These are phyloP conservation scores for Tenthredo mesomela DNA, from an alignment of 2,888 invertebrate species.

Conservation along the genomic window DNA sequence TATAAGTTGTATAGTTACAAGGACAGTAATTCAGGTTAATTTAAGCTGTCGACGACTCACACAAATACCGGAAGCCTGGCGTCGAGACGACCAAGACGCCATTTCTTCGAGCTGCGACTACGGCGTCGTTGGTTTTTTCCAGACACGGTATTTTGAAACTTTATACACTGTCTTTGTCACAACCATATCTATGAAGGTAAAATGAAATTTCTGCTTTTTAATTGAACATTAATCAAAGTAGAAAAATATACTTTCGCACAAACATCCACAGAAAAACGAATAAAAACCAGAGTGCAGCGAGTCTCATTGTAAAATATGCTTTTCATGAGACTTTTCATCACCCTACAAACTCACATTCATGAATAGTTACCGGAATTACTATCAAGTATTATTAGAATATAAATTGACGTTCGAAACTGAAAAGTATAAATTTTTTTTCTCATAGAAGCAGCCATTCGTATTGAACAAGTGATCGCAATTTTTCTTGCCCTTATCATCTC, in stretches of 20 bases:
- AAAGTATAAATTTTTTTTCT: too few species aligned
- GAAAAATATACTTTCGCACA: not conserved
- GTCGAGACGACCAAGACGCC: slow-evolving; percentile 57
- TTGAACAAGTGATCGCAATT: too few species aligned
- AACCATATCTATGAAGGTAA: slow-evolving; percentile 62
- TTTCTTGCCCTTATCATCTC: too few species aligned
- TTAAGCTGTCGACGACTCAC: slow-evolving; percentile 55
- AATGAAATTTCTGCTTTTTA: slow-evolving; percentile 3
- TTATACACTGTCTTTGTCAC: slow-evolving; percentile 61
- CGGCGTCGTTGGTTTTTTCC: slow-evolving; percentile 28
- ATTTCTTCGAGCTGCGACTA: slow-evolving; percentile 49
- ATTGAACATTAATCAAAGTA: not conserved
- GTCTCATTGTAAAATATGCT: not conserved
- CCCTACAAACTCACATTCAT: too few species aligned
- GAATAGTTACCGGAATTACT: too few species aligned
- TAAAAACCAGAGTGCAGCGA: not conserved
- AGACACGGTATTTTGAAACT: not conserved
- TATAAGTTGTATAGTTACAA: slow-evolving; percentile 36
- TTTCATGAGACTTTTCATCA: too few species aligned
- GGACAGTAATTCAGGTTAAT: slow-evolving; percentile 46
- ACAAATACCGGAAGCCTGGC: slow-evolving; percentile 60
- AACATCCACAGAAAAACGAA: not conserved
- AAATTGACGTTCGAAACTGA: too few species aligned
- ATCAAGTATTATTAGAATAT: too few species aligned
- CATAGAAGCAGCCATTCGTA: too few species aligned